Percentiles rank a stretch among this genome's conserved stretches.
Evolutionary conservation across 2,888 invertebrate genomes (phyloP).

Genomic region (Itoplectis maculator): DNA sequence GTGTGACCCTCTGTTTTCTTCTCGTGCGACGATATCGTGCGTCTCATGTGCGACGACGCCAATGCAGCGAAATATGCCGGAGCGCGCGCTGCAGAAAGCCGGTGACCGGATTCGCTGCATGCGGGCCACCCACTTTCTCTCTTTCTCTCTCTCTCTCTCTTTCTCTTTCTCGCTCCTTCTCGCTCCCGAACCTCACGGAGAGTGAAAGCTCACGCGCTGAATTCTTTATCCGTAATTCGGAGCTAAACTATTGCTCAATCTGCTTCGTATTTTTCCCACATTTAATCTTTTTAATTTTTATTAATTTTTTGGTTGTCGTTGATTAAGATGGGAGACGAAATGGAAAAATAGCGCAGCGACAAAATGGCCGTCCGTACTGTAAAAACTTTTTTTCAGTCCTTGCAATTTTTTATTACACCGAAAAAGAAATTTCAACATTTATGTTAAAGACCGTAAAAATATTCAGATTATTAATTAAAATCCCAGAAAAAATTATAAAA

Average conservation of each 20-base stretch:
- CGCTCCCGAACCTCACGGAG: neutral
- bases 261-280: neutral
- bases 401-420: neutral
- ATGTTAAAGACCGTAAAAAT: too few species aligned
- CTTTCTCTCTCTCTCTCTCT: constrained; percentile 52
- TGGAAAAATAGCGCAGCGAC: neutral
- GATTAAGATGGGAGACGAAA: neutral
- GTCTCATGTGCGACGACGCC: too few species aligned
- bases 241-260: neutral
- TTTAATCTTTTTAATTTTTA: neutral
- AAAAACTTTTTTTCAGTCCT: neutral
- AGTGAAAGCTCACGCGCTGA: constrained; percentile 9
- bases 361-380: constrained; percentile 5
- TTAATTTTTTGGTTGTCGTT: neutral
- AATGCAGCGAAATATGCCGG: neutral
- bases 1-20: constrained; percentile 3
- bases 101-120: constrained; percentile 28
- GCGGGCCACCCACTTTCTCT: constrained; percentile 38
- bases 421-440: too few species aligned
- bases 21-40: neutral
- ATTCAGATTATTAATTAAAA: too few species aligned
- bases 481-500: too few species aligned
- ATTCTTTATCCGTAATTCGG: too few species aligned
- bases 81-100: neutral
- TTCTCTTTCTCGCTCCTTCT: constrained; percentile 46